Percentiles rank a stretch among this genome's conserved stretches.
Conservation (phyloP, 2,888 invertebrate species). For the Heliconius cydno region DNA sequence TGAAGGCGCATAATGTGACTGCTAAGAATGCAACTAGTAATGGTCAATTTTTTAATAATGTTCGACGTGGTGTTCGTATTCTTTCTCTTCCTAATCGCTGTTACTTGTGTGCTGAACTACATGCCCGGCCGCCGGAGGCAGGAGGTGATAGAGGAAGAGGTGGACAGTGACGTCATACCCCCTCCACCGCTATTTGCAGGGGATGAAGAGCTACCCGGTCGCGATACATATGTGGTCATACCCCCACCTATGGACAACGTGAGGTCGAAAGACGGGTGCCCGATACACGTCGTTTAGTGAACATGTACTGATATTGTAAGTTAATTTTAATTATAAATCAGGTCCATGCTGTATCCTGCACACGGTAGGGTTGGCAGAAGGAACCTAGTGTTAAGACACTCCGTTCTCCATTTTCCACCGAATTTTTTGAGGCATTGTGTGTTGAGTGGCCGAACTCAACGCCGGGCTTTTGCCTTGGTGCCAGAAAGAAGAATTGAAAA, state of each 20-base stretch:
- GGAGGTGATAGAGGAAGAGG: slow-evolving; percentile 78
- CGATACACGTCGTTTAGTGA: slow-evolving; percentile 79
- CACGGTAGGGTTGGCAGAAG: no score
- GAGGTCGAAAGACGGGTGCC: slow-evolving; percentile 75
- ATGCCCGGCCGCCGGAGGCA: slow-evolving; percentile 85
- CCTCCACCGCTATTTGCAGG: slow-evolving; percentile 78
- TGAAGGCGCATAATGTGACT: slow-evolving; percentile 72
- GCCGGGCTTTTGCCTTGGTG: no score
- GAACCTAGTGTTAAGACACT: no score
- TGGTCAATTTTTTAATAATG: slow-evolving; percentile 93
- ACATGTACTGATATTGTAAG: slow-evolving; percentile 74
- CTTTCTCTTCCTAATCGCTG: slow-evolving; percentile 92
- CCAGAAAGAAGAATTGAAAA: no score
- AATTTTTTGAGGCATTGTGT: no score
- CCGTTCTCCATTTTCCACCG: no score
- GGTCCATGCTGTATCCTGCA: no score
- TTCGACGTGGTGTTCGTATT: slow-evolving; percentile 94
- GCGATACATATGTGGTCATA: slow-evolving; percentile 80
- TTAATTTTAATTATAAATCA: slow-evolving; percentile 40
- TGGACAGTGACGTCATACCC: slow-evolving; percentile 78
- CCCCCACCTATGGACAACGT: slow-evolving; percentile 72
- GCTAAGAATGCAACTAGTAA: slow-evolving; percentile 89
- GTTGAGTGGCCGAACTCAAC: no score
- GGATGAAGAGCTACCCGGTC: slow-evolving; percentile 65
- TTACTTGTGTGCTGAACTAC: slow-evolving; percentile 92